phyloP scores from a whole-genome alignment of 2,797 vertebrate genomes.

The Sebastes elongatus region DNA sequence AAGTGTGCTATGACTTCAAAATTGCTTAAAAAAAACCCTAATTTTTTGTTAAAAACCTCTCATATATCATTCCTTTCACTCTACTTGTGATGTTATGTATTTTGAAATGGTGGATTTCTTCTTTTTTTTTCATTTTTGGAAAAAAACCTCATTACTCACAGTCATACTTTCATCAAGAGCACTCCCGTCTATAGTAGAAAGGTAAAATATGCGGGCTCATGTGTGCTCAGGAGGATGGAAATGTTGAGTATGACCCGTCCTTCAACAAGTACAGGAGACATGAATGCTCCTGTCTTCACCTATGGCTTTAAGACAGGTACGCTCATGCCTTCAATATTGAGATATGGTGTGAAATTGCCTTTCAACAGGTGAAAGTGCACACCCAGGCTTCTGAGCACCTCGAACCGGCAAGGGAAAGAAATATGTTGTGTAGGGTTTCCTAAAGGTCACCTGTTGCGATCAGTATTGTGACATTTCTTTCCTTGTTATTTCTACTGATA shows the following conservation, averaged over 20 bases:
- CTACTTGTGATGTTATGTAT: not conserved
- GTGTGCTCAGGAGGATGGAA: conserved; percentile 35
- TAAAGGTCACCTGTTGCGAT: not conserved
- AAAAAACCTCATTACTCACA: conserved; percentile 13
- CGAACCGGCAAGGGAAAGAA: not conserved
- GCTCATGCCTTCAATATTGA: conserved; percentile 34
- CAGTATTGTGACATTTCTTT: not conserved
- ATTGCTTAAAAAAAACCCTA: not conserved
- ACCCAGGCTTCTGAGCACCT: not conserved
- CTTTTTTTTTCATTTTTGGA: not conserved
- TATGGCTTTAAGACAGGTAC: conserved; percentile 26
- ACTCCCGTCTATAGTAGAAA: not conserved
- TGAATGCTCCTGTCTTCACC: conserved; percentile 40
- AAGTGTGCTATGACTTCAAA: not conserved
- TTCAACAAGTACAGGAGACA: conserved; percentile 46
- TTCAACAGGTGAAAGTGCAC: conserved; percentile 1
- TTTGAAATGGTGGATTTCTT: not conserved
- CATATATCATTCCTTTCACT: not conserved
- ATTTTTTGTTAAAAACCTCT: not conserved
- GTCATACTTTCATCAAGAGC: conserved; percentile 11
- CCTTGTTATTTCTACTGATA: not conserved
- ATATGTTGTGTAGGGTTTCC: not conserved
- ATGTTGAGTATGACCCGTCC: conserved; percentile 37
- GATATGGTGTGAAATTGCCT: conserved; percentile 31
- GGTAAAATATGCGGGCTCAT: conserved; percentile 33